Percentiles rank a stretch among this genome's conserved stretches.
Evolutionary conservation across 2,113 vertebrate genomes (phyloP).

Genomic region (Hymenochirus boettgeri): DNA sequence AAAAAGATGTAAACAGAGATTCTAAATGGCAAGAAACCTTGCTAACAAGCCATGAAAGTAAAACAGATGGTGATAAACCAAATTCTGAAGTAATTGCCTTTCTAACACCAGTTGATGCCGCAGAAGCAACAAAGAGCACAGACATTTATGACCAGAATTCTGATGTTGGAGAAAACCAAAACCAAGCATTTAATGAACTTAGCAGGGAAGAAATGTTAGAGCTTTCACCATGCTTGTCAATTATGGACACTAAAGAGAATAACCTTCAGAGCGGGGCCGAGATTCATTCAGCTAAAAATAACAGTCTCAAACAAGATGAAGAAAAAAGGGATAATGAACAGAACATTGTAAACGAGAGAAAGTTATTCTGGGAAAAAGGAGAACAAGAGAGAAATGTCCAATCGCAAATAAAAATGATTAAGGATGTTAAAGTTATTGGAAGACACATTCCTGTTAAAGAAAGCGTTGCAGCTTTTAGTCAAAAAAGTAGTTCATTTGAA

Average conservation of each 20-base stretch:
- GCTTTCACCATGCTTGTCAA: too few relatives aligned
- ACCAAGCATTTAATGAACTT: too few relatives aligned
- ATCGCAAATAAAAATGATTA: neutral
- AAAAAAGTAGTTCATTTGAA: neutral
- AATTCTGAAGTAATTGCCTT: slow-evolving; percentile 10
- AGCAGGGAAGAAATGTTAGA: too few relatives aligned
- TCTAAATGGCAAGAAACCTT: slow-evolving; percentile 4
- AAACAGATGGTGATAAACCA: slow-evolving; percentile 30
- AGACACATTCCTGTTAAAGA: slow-evolving; percentile 13
- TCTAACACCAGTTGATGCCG: slow-evolving; percentile 1
- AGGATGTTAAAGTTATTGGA: neutral
- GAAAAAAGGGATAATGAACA: slow-evolving; percentile 47
- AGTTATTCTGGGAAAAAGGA: slow-evolving; percentile 86
- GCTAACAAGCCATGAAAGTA: slow-evolving; percentile 19
- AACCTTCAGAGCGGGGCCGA: too few relatives aligned
- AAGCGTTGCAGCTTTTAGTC: slow-evolving; percentile 7
- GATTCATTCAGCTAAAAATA: neutral
- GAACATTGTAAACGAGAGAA: slow-evolving; percentile 74
- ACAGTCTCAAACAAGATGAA: slow-evolving; percentile 30
- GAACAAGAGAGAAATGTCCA: slow-evolving; percentile 62
- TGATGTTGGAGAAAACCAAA: too few relatives aligned
- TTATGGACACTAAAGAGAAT: too few relatives aligned
- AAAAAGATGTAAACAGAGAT: too few relatives aligned
- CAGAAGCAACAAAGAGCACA: slow-evolving; percentile 3
- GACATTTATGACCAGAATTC: too few relatives aligned